phyloP scores from a whole-genome alignment of 2,888 invertebrate species.

The Notodonta dromedarius region DNA sequence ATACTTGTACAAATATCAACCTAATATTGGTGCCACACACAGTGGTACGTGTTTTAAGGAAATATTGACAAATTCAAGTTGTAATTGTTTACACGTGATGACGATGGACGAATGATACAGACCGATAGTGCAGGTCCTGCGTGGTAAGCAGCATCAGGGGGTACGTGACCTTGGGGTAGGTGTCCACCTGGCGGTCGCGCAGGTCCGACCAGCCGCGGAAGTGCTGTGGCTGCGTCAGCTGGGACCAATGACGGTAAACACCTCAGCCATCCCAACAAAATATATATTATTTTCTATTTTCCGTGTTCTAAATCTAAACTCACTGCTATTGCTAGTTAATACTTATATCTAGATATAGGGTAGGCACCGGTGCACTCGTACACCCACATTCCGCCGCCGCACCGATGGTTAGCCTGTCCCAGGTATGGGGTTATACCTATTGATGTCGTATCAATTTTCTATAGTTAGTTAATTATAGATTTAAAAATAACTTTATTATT shows the following conservation, averaged over 20 bases:
- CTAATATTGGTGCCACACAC: no score
- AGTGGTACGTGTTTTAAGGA: not conserved
- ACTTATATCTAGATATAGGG: no score
- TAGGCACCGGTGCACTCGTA: no score
- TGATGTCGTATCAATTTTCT: not conserved
- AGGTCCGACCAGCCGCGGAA: constrained; percentile 69
- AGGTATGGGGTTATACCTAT: no score
- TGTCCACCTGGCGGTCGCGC: constrained; percentile 63
- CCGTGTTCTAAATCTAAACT: no score
- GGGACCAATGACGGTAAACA: not conserved
- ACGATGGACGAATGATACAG: not conserved
- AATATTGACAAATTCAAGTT: not conserved
- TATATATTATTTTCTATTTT: no score
- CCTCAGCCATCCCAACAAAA: no score
- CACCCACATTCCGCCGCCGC: no score
- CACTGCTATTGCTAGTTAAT: no score
- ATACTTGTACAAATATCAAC: no score
- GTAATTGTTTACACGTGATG: not conserved
- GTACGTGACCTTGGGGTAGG: constrained; percentile 68
- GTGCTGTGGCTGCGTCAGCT: constrained; percentile 63
- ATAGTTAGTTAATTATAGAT: not conserved
- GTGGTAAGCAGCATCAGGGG: constrained; percentile 66
- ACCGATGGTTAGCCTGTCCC: no score
- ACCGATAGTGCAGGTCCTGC: constrained; percentile 66
- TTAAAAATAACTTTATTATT: no score